Evolutionary conservation across 2,113 vertebrate species (phyloP).

Genomic region (Hippocampus guttulatus): DNA sequence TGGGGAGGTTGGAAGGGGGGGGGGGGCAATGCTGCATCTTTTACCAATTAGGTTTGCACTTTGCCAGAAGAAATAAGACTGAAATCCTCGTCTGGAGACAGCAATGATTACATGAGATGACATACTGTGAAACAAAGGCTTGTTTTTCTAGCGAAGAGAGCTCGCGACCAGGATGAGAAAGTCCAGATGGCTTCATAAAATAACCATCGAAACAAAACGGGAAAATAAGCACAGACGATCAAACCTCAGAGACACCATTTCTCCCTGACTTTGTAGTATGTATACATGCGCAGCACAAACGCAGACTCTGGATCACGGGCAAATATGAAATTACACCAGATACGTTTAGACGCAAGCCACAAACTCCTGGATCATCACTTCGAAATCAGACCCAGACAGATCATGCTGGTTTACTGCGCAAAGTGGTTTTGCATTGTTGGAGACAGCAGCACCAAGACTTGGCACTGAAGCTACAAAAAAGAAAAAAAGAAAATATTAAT

Average conservation of each 20-base stretch:
- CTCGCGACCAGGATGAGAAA: background rate
- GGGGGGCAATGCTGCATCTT: background rate
- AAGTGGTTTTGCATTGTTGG: conserved; percentile 16
- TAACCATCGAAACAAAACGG: background rate
- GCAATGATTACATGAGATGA: conserved; percentile 7
- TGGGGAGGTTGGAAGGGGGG: background rate
- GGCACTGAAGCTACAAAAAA: background rate
- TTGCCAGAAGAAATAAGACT: conserved; percentile 1
- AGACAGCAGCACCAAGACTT: conserved; percentile 8
- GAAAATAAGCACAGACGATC: background rate
- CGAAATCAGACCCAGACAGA: conserved; percentile 23
- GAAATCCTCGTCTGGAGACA: conserved; percentile 10
- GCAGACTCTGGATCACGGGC: background rate
- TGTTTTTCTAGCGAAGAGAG: conserved; percentile 6
- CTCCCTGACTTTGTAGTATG: background rate
- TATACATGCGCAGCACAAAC: background rate
- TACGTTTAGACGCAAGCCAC: background rate
- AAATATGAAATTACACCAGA: background rate
- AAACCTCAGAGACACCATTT: background rate
- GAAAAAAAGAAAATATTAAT: background rate
- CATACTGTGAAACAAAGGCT: conserved; percentile 15
- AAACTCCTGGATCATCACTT: conserved; percentile 1
- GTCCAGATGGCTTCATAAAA: conserved; percentile 15
- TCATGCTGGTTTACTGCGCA: conserved; percentile 38
- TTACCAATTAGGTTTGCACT: background rate